Base-by-base conservation (phyloP, 1,140 invertebrate species). In the Drosophila biarmipes region DNA sequence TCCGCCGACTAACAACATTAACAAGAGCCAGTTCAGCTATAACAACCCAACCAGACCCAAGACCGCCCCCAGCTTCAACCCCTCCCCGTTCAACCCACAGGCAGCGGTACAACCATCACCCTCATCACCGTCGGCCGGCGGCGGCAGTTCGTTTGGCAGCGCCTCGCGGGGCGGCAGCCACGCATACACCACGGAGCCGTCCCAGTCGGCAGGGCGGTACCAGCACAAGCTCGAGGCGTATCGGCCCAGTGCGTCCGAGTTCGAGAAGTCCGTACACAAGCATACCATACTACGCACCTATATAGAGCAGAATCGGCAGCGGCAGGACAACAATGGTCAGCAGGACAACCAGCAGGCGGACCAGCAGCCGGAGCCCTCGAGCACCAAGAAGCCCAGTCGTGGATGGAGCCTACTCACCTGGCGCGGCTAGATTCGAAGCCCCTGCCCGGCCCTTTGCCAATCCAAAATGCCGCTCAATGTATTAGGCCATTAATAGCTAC, bases 401-500 rank as follows among this genome's bases (percentile, higher is more conserved):
- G 90, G 90, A 42, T 91, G 90, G 90, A 91, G 90, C 53, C 59
- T 91, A 10, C 53, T 90, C 54, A 90, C 87, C 34, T 91, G 90
- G 90, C 90, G 90, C 29, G 90, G 90, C 43, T 91, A 71, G 55
- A 27, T n/a, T 2, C 2, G 6, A 11, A 17, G 0, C 6, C 17
- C 27, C 31, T 11, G 6, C 34, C 46, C n/a, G 14, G 12, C 27
- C 45, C 53, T 43, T 58, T 37, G 53, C 57, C 59, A 38, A 56
- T 58, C 35, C 45, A 40, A 56, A 57, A 73, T 80, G 84, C 84
- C 84, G 80, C 85, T 71, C 76, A 90, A 89, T 90, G 84, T 89
- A 89, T 89, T 89, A 89, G 84, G 85, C 80, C 84, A 84, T 87
- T 89, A 89, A 78, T 90, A 81, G 85, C 85, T 90, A 90, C 85